Conservation (phyloP, 2,888 invertebrate species). For the Pogonocherus hispidulus region DNA sequence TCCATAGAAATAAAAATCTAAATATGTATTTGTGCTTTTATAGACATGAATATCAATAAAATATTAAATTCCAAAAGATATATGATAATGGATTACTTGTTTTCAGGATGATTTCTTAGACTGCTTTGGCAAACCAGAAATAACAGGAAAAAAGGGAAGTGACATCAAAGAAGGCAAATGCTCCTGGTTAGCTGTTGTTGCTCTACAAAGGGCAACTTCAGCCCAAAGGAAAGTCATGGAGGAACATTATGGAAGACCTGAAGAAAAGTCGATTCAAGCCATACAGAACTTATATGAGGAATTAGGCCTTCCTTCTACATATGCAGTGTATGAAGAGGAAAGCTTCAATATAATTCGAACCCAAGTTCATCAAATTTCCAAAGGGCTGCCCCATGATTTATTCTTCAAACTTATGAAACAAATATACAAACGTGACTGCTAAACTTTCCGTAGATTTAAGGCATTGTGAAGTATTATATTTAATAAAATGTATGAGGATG, state of each 20-base stretch:
- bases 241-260: conserved; percentile 80
- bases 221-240: conserved; percentile 80
- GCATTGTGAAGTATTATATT: too few species aligned
- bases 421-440: conserved; percentile 81
- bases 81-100: too few species aligned
- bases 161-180: conserved; percentile 97
- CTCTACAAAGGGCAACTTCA: conserved; percentile 81
- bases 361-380: conserved; percentile 80
- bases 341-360: conserved; percentile 74
- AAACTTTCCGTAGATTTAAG: conserved; percentile 45
- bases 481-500: too few species aligned
- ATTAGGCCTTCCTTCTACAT: conserved; percentile 81
- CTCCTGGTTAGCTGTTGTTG: conserved; percentile 92
- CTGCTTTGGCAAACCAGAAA: conserved; percentile 87
- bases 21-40: too few species aligned
- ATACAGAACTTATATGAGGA: conserved; percentile 85
- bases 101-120: conserved; percentile 87
- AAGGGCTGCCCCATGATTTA: conserved; percentile 83
- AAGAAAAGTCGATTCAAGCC: conserved; percentile 76
- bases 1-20: too few species aligned
- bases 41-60: too few species aligned
- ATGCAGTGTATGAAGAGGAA: conserved; percentile 85
- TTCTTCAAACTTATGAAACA: conserved; percentile 87
- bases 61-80: background rate
- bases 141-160: conserved; percentile 90